A percentile compares a stretch with the other conserved stretches of the same genome.
These are phyloP conservation scores for Philypnodon macrostomus DNA, from an alignment of 2,797 vertebrate genomes.

Conservation along the genomic window DNA sequence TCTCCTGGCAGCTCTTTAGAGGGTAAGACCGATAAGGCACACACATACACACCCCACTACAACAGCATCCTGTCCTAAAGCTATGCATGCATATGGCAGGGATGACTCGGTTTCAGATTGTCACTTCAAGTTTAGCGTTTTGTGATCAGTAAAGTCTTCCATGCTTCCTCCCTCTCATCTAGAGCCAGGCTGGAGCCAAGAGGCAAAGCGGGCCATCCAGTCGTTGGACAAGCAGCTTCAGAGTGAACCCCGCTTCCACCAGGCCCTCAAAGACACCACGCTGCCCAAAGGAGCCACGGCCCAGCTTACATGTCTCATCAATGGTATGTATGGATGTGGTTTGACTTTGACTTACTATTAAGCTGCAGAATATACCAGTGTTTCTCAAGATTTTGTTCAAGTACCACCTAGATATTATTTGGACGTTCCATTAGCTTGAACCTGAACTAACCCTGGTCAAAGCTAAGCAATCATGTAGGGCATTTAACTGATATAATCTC, in stretches of 20 bases:
- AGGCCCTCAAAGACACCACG: constrained; percentile 53
- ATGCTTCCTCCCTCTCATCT: constrained; percentile 35
- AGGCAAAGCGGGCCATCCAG: constrained; percentile 67
- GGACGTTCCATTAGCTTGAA: no score
- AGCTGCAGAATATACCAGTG: no score
- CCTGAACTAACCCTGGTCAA: no score
- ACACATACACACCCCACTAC: neutral
- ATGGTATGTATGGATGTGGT: no score
- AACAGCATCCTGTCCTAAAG: constrained; percentile 32
- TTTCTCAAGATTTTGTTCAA: no score
- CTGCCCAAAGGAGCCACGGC: constrained; percentile 61
- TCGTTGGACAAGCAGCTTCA: constrained; percentile 73
- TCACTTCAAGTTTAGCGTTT: constrained; percentile 64
- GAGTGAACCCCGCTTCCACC: constrained; percentile 60
- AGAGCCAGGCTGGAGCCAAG: constrained; percentile 73
- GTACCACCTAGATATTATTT: no score
- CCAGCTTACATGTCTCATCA: constrained; percentile 69
- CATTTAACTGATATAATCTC: no score
- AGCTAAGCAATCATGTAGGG: no score
- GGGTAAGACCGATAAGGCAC: constrained; percentile 56
- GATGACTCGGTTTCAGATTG: constrained; percentile 59
- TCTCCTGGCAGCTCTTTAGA: constrained; percentile 63
- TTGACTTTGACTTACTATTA: no score
- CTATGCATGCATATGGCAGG: constrained; percentile 42
- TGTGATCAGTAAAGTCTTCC: constrained; percentile 51